Percentiles rank a stretch among this genome's conserved stretches.
Conservation (phyloP, 1,140 invertebrate species). For the Aphaenogaster ashmeadi region DNA sequence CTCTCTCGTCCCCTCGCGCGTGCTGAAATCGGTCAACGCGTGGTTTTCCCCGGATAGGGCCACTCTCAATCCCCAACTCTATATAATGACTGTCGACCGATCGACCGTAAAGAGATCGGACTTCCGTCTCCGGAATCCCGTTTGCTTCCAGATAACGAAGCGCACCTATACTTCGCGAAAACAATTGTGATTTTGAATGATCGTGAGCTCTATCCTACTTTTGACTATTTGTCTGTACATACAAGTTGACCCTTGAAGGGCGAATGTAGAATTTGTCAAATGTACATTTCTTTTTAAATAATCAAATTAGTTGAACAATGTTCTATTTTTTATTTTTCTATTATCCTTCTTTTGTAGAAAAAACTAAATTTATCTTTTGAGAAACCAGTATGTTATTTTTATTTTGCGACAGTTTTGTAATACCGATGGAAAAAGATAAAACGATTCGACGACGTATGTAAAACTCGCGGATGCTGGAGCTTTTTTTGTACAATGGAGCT, state of each 20-base stretch:
- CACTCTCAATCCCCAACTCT: slow-evolving; percentile 50
- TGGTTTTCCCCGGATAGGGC: slow-evolving; percentile 76
- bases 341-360: background rate
- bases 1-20: slow-evolving; percentile 13
- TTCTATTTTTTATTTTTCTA: background rate
- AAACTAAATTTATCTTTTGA: background rate
- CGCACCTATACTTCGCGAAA: background rate
- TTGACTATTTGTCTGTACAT: background rate
- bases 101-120: slow-evolving; percentile 64
- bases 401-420: slow-evolving; percentile 34
- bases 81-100: slow-evolving; percentile 62
- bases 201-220: too few species aligned
- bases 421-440: slow-evolving; percentile 32
- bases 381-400: slow-evolving; percentile 1
- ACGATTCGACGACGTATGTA: slow-evolving; percentile 21
- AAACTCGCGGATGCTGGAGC: slow-evolving; percentile 27
- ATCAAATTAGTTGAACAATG: background rate
- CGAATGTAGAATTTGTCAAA: background rate
- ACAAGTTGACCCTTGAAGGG: background rate
- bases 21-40: slow-evolving; percentile 76
- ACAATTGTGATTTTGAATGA: slow-evolving; percentile 19
- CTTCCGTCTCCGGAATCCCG: slow-evolving; percentile 32
- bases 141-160: slow-evolving; percentile 39
- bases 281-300: background rate
- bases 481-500: slow-evolving; percentile 54